Evolutionary conservation across 1,140 invertebrate species (phyloP).

Genomic region (Pemphigus obesinymphae): DNA sequence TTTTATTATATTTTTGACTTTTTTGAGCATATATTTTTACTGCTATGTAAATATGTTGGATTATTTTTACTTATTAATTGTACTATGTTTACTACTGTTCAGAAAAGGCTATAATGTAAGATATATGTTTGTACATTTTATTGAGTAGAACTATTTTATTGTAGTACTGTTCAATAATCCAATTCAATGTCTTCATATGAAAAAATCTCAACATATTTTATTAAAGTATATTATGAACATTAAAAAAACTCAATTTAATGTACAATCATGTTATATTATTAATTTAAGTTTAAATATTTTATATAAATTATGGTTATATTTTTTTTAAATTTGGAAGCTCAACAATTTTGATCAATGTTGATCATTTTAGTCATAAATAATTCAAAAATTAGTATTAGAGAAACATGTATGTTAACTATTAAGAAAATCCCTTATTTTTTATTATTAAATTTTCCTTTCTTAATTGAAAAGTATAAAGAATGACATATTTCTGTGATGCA

Average conservation of each 20-base stretch:
- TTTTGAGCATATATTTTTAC: slow-evolving; percentile 14
- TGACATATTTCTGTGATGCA: neutral
- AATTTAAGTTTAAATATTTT: neutral
- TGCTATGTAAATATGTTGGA: neutral
- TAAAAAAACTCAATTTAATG: slow-evolving; percentile 2
- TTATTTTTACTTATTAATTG: slow-evolving; percentile 15
- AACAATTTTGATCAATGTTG: neutral
- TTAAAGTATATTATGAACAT: neutral
- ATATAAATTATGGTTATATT: slow-evolving; percentile 1
- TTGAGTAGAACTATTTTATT: slow-evolving; percentile 2
- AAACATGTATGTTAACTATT: neutral
- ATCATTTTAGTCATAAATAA: neutral
- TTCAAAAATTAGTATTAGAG: neutral
- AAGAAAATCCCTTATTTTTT: neutral
- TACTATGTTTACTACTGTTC: neutral
- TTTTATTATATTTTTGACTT: slow-evolving; percentile 1
- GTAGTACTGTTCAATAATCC: neutral
- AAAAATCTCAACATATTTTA: neutral
- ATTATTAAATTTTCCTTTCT: neutral
- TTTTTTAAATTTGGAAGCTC: slow-evolving; percentile 15
- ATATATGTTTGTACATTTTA: neutral
- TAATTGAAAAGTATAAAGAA: neutral
- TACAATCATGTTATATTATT: neutral
- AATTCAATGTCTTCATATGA: neutral
- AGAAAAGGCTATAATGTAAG: neutral